phyloP scores from a whole-genome alignment of 2,113 vertebrate species.

The Talpa occidentalis region DNA sequence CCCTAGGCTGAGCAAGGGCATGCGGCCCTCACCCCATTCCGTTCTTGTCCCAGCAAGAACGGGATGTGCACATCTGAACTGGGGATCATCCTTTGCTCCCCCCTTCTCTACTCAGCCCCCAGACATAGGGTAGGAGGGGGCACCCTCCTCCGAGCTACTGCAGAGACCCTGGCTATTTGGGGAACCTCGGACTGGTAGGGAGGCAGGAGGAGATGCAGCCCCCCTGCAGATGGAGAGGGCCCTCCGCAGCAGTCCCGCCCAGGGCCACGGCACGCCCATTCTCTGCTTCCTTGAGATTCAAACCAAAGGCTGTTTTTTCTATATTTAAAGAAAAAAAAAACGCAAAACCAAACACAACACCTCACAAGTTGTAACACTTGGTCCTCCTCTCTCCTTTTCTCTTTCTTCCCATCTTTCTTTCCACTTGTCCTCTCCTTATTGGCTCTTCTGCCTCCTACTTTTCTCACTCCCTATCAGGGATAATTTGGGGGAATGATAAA shows the following conservation, averaged over 20 bases:
- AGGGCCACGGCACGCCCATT: conserved; percentile 70
- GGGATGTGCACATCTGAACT: not conserved
- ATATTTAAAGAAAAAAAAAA: conserved; percentile 77
- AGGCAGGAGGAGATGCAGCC: conserved; percentile 42
- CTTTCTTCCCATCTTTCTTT: conserved; percentile 45
- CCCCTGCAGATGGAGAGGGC: conserved; percentile 41
- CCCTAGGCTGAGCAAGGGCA: conserved; percentile 56
- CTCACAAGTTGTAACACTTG: conserved; percentile 82
- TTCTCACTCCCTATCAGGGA: conserved; percentile 74
- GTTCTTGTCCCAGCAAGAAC: conserved; percentile 52
- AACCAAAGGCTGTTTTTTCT: conserved; percentile 88
- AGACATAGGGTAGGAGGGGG: conserved; percentile 32
- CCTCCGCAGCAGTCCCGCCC: conserved; percentile 44
- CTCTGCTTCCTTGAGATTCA: conserved; percentile 82
- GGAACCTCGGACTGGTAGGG: not conserved
- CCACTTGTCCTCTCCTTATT: conserved; percentile 57
- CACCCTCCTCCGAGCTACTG: not conserved
- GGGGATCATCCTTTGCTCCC: conserved; percentile 35
- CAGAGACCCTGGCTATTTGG: conserved; percentile 59
- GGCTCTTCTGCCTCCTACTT: conserved; percentile 70
- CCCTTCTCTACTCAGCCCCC: conserved; percentile 56
- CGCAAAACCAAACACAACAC: conserved; percentile 79
- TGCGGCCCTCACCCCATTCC: not conserved
- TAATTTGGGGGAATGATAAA: conserved; percentile 55
- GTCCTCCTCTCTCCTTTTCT: conserved; percentile 59